Conservation (phyloP, 2,797 vertebrate genomes). For the Peromyscus eremicus region DNA sequence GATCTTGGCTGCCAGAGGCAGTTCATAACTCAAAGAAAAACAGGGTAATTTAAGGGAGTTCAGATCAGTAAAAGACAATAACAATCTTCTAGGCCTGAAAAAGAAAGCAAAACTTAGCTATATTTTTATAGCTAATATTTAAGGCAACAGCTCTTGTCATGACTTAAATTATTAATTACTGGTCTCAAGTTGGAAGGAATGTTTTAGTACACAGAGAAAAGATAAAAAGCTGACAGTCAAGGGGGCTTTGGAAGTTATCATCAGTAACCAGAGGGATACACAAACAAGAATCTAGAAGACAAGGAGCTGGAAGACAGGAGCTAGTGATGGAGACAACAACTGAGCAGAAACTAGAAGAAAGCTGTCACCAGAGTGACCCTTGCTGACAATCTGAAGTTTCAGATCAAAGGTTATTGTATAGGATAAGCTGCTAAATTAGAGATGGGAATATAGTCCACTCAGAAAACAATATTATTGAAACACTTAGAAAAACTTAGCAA, state of each 20-base stretch:
- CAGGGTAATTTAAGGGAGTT: background rate
- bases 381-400: background rate
- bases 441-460: background rate
- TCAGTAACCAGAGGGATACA: background rate
- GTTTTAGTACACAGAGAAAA: background rate
- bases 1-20: background rate
- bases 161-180: background rate
- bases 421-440: background rate
- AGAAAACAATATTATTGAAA: background rate
- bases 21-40: background rate
- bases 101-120: background rate
- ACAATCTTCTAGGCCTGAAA: background rate
- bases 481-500: background rate
- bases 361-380: background rate
- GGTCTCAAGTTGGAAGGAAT: background rate
- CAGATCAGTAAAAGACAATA: background rate
- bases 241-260: background rate
- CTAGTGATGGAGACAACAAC: background rate
- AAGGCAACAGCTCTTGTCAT: background rate
- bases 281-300: background rate
- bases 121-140: background rate
- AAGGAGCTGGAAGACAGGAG: background rate
- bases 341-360: background rate
- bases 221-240: background rate
- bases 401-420: background rate